Evolutionary conservation across 2,888 invertebrate species (phyloP).

Genomic region (Apamea sordens): DNA sequence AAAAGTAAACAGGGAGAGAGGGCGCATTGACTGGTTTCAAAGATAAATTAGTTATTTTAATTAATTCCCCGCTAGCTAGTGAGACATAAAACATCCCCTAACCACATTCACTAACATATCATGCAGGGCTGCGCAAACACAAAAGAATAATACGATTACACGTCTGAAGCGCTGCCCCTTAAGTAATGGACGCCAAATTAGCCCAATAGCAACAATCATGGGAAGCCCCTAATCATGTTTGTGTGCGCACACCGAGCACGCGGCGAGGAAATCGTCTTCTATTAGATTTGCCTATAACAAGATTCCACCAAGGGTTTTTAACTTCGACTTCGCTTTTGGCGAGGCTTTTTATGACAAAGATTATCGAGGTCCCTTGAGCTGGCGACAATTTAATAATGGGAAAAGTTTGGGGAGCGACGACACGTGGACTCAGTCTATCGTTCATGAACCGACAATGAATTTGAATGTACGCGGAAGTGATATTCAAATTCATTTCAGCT

Average conservation of each 20-base stretch:
- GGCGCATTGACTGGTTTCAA: constrained; percentile 10
- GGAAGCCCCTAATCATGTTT: constrained; percentile 67
- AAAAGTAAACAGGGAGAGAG: neutral
- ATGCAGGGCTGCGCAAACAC: constrained; percentile 43
- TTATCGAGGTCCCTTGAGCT: constrained; percentile 58
- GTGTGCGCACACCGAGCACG: constrained; percentile 43
- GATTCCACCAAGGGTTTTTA: constrained; percentile 64
- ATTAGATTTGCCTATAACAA: constrained; percentile 69
- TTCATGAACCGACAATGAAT: constrained; percentile 60
- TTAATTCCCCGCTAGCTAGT: constrained; percentile 18
- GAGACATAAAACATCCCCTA: constrained; percentile 22
- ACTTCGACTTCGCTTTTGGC: constrained; percentile 53
- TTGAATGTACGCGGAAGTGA: constrained; percentile 60
- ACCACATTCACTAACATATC: constrained; percentile 39
- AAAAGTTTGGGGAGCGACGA: constrained; percentile 65
- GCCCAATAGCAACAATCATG: constrained; percentile 69
- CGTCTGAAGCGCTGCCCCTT: constrained; percentile 50
- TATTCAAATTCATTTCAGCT: constrained; percentile 68
- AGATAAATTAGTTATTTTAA: constrained; percentile 24
- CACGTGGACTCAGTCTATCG: constrained; percentile 62
- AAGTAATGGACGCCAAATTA: constrained; percentile 69
- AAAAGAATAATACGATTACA: constrained; percentile 66
- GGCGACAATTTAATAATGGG: constrained; percentile 70
- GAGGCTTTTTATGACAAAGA: constrained; percentile 64
- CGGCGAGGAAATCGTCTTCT: constrained; percentile 51